Evolutionary conservation across 2,113 vertebrate species (phyloP).

Genomic region (Sisor rabdophorus): DNA sequence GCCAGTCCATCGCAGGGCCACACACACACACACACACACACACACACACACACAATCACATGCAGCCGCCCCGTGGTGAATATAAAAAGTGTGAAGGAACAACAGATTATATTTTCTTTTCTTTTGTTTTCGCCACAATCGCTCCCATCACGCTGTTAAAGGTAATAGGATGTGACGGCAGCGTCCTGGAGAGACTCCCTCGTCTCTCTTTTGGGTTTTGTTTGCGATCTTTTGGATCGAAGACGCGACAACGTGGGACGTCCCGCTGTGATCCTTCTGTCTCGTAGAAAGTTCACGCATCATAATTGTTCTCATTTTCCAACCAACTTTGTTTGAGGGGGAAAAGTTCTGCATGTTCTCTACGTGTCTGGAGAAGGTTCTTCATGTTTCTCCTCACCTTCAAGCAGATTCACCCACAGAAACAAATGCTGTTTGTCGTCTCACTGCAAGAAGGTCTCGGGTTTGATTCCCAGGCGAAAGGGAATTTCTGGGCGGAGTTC

Average conservation of each 20-base stretch:
- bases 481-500: no score
- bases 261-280: conserved; percentile 9
- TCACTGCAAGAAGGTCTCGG: no score
- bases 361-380: not conserved
- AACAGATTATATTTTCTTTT: conserved; percentile 13
- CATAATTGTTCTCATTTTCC: not conserved
- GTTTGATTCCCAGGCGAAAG: no score
- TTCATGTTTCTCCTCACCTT: not conserved
- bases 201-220: not conserved
- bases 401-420: no score
- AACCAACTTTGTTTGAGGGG: no score
- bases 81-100: conserved; percentile 8
- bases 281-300: not conserved
- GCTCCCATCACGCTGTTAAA: conserved; percentile 41
- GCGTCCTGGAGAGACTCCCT: conserved; percentile 22
- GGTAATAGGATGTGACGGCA: conserved; percentile 30
- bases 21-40: no score
- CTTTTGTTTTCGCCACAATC: conserved; percentile 17
- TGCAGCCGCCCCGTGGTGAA: no score
- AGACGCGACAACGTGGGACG: not conserved
- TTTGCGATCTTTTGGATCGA: conserved; percentile 5
- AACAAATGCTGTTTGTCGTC: no score
- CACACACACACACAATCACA: no score
- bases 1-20: no score
- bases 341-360: not conserved